phyloP scores from a whole-genome alignment of 2,113 vertebrate genomes.

The Notarius lentiginosus region DNA sequence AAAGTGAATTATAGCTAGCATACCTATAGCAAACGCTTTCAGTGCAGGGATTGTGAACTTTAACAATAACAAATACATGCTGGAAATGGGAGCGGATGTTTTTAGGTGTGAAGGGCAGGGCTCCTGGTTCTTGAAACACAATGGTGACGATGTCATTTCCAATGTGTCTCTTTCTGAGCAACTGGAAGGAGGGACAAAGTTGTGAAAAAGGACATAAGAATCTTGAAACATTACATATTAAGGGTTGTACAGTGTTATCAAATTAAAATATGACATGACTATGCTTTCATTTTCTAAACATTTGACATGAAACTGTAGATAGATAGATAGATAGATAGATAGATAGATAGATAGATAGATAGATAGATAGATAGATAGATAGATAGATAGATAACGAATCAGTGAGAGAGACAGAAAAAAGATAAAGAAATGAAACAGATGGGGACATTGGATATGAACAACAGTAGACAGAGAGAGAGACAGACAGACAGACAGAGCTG shows the following conservation, averaged over 20 bases:
- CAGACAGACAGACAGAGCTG: too few species aligned
- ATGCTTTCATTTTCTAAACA: not conserved
- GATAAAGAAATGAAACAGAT: too few species aligned
- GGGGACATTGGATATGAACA: too few species aligned
- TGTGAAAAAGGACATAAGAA: conserved; percentile 37
- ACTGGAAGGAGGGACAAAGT: conserved; percentile 68
- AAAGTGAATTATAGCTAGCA: not conserved
- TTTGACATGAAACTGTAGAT: not conserved
- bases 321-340: too few species aligned
- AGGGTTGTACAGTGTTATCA: not conserved
- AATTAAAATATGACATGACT: not conserved
- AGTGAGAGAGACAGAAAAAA: too few species aligned
- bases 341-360: too few species aligned
- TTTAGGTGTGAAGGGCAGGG: conserved; percentile 94
- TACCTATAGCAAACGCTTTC: conserved; percentile 97
- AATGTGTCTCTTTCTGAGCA: conserved; percentile 96
- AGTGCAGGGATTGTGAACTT: conserved; percentile 94
- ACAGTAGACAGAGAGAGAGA: too few species aligned
- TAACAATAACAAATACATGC: conserved; percentile 96
- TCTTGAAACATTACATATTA: not conserved
- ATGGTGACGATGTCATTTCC: conserved; percentile 99
- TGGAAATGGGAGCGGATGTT: conserved; percentile 98
- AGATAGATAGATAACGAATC: too few species aligned
- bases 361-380: too few species aligned
- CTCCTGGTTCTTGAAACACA: conserved; percentile 97